A percentile compares a stretch with the other conserved stretches of the same genome.
Conservation (phyloP, 2,797 vertebrate species). For the Sebastes iracundus region DNA sequence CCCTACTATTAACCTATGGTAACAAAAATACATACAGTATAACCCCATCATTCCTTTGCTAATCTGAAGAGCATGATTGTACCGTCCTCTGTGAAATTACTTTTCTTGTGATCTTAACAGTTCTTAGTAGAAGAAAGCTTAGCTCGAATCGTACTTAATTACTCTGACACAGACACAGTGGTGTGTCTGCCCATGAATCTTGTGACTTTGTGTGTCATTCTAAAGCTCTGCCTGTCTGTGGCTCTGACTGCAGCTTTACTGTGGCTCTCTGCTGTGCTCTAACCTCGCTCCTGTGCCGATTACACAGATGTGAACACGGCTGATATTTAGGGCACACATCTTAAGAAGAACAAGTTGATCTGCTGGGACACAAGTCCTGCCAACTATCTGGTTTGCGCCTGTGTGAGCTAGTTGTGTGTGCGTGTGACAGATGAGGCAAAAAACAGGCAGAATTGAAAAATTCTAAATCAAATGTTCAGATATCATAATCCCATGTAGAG, state of each 20-base stretch:
- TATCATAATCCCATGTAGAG: conserved; percentile 28
- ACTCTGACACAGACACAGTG: conserved; percentile 11
- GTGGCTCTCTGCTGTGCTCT: conserved; percentile 20
- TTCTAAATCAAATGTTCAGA: conserved; percentile 21
- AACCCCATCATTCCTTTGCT: neutral
- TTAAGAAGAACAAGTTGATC: conserved; percentile 64
- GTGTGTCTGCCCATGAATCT: conserved; percentile 1
- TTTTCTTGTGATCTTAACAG: neutral
- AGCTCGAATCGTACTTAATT: conserved; percentile 4
- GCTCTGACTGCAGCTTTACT: conserved; percentile 38
- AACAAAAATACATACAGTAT: neutral
- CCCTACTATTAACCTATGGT: neutral
- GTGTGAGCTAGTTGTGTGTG: conserved; percentile 4
- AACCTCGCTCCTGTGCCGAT: conserved; percentile 51
- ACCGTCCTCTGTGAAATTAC: neutral
- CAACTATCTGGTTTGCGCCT: conserved; percentile 5
- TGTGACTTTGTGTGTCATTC: conserved; percentile 43
- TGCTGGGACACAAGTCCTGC: conserved; percentile 34
- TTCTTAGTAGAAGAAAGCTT: conserved; percentile 17
- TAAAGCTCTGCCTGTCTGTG: conserved; percentile 43
- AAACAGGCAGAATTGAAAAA: neutral
- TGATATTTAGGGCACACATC: conserved; percentile 77
- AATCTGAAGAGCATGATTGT: neutral
- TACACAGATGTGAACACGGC: conserved; percentile 68
- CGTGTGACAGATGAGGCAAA: conserved; percentile 8